Evolutionary conservation across 2,797 vertebrate species (phyloP).

Genomic region (Todus mexicanus): DNA sequence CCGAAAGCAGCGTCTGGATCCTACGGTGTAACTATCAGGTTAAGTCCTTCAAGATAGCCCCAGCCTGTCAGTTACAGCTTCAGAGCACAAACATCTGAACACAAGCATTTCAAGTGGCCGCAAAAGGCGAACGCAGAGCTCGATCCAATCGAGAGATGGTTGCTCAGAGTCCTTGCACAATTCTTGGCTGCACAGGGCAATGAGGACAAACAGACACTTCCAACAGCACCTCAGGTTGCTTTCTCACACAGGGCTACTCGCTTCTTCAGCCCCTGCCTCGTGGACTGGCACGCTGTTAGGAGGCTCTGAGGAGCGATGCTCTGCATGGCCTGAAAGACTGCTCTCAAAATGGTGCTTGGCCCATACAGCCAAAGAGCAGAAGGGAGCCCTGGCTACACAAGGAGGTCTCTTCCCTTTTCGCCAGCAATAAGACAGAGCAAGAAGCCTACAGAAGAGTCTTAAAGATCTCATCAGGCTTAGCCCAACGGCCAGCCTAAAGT

Average conservation of each 20-base stretch:
- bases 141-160: accelerated
- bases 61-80: neutral
- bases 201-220: neutral
- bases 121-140: neutral
- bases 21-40: too few species aligned
- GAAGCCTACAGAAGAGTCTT: neutral
- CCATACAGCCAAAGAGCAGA: accelerated
- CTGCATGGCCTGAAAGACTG: neutral
- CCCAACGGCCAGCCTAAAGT: neutral
- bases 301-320: neutral
- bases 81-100: neutral
- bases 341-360: neutral
- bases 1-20: neutral
- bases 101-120: neutral
- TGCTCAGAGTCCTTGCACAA: accelerated
- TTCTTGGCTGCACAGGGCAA: neutral
- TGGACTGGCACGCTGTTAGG: neutral
- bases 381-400: neutral
- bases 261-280: neutral
- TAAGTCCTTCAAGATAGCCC: neutral
- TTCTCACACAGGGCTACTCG: neutral
- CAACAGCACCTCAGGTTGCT: neutral
- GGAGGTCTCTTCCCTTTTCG: neutral
- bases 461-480: neutral
- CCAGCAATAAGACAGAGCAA: neutral